Evolutionary conservation across 2,113 vertebrate genomes (phyloP).

Genomic region (Notarius quadriscutis): DNA sequence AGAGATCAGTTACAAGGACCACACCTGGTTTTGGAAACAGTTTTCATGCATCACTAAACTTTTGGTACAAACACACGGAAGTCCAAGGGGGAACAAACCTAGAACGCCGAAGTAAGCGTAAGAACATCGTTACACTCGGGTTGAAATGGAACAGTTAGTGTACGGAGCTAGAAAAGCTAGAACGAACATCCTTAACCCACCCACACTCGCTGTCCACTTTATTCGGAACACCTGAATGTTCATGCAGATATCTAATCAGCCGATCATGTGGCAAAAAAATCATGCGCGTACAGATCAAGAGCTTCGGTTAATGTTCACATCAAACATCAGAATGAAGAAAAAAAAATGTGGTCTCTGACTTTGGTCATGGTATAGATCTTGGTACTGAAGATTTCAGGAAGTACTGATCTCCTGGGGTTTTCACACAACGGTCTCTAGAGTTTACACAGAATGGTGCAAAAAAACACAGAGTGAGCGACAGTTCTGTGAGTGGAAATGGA

Average conservation of each 20-base stretch:
- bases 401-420: neutral
- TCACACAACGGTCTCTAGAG: too few species aligned
- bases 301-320: neutral
- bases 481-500: too few species aligned
- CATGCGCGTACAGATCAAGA: neutral
- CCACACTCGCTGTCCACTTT: neutral
- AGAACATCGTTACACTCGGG: neutral
- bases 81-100: neutral
- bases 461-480: too few species aligned
- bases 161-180: neutral
- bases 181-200: neutral
- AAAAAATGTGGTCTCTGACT: too few species aligned
- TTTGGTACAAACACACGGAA: neutral
- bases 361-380: too few species aligned
- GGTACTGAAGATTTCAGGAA: too few species aligned
- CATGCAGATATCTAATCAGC: neutral
- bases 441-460: too few species aligned
- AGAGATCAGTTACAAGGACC: neutral
- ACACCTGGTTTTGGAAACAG: neutral
- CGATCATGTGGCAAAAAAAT: neutral
- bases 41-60: neutral
- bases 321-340: neutral
- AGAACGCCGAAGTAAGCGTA: neutral
- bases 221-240: neutral
- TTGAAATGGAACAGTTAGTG: neutral